Evolutionary conservation across 1,140 invertebrate species (phyloP).

Genomic region (Marisa cornuarietis): DNA sequence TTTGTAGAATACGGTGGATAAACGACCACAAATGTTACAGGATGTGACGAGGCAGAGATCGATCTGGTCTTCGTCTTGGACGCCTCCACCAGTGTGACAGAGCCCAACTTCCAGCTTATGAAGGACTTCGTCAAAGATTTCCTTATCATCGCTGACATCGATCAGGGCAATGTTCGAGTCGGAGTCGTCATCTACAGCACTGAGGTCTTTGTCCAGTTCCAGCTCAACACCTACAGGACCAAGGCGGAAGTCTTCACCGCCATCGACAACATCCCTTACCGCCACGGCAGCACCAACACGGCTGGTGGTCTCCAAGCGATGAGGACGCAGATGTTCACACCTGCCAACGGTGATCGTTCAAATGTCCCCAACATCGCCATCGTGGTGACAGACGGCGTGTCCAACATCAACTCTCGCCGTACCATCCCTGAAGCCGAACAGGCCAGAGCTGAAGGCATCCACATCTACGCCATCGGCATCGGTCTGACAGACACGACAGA

Average conservation of each 20-base stretch:
- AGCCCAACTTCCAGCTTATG: constrained; percentile 40
- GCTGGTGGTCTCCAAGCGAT: constrained; percentile 32
- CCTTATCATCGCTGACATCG: constrained; percentile 32
- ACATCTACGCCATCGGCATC: constrained; percentile 44
- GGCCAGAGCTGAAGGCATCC: constrained; percentile 31
- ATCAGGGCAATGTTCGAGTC: constrained; percentile 39
- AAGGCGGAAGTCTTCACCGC: constrained; percentile 29
- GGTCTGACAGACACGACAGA: constrained; percentile 40
- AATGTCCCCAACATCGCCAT: constrained; percentile 48
- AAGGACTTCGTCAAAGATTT: constrained; percentile 37
- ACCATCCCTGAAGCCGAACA: constrained; percentile 47
- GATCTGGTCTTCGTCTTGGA: constrained; percentile 47
- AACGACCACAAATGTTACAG: background rate
- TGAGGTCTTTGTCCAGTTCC: constrained; percentile 26
- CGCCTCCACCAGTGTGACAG: constrained; percentile 42
- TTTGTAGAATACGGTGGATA: too few species aligned
- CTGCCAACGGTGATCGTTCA: constrained; percentile 38
- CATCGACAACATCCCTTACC: constrained; percentile 38
- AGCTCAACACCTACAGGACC: constrained; percentile 31
- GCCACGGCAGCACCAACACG: constrained; percentile 34
- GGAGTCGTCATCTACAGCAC: constrained; percentile 42
- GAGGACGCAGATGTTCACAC: constrained; percentile 32
- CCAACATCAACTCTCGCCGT: constrained; percentile 47
- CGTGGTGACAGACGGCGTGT: constrained; percentile 47
- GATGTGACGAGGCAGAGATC: constrained; percentile 33